Evolutionary conservation across 2,113 vertebrate genomes (phyloP).

Genomic region (Zapornia atra): DNA sequence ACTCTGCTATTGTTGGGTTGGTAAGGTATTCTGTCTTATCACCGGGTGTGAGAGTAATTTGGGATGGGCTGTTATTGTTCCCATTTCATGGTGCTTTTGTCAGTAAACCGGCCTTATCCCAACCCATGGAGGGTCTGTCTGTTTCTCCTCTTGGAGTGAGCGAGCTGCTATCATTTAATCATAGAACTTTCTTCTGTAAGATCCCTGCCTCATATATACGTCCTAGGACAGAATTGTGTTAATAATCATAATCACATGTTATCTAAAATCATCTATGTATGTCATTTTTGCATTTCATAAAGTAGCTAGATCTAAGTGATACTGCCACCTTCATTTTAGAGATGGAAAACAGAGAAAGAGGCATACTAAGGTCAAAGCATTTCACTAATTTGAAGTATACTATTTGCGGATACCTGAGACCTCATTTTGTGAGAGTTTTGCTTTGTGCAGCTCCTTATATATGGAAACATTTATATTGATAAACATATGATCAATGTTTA

Average conservation of each 20-base stretch:
- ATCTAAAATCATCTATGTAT: background rate
- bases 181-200: background rate
- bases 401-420: background rate
- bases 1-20: too few relatives aligned
- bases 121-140: too few relatives aligned
- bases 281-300: background rate
- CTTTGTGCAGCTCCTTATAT: accelerated
- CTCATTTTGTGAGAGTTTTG: background rate
- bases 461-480: background rate
- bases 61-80: too few relatives aligned
- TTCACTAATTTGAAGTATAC: background rate
- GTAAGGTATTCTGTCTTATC: too few relatives aligned
- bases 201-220: background rate
- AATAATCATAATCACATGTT: background rate
- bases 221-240: background rate
- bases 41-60: too few relatives aligned
- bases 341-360: background rate
- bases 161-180: background rate
- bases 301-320: background rate
- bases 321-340: background rate
- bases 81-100: too few relatives aligned
- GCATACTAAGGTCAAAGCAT: background rate
- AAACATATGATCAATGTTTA: too few relatives aligned
- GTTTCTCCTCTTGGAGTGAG: too few relatives aligned
- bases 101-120: too few relatives aligned